Evolutionary conservation across 2,888 invertebrate genomes (phyloP), one percentile per base, ranked within the genome.

Genomic region (Zele albiditarsus): DNA sequence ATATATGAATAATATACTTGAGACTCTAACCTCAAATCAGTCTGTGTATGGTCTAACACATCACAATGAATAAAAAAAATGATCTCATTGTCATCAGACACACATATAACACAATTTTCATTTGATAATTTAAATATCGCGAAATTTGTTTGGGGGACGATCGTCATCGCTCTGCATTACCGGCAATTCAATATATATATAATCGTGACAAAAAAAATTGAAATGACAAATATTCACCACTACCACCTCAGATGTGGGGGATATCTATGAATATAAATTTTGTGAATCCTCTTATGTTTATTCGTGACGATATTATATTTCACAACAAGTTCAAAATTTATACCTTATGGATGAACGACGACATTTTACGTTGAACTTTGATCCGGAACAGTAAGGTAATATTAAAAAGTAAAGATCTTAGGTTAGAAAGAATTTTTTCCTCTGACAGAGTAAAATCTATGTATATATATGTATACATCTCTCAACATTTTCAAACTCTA

Each of bases 191-290:
- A 23, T 53, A 20, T n/a, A 12, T n/a, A 10, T 53, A 6, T 3
- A 14, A 46, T 53, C 3, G 2, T 4, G 20, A 53, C 1, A 8
- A 3, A 23, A n/a, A 53, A 2, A 20, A 10, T 20, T 1, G 49
- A 5, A 1, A 53, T 20, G n/a, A 20, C n/a, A 53, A 53, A 23
- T 53, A 20, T 62, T 20, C 31, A 62, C 5, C 23, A 33, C 23
- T 38, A 63, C 33, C 63, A 31, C 33, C 38, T 6, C 38, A n/a
- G 16, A 28, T 28, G 33, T 33, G n/a, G 23, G 4, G n/a, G n/a
- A n/a, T 14, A 31, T 63, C 63, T 33, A 12, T 31, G 33, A 63
- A n/a, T 23, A 63, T 63, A 63, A 63, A 63, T 33, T 31, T 62
- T 38, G 8, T 31, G 33, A 20, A 33, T 33, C 6, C 16, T 63